Base-by-base conservation (phyloP, 1,140 invertebrate species). In the Ylistrum balloti region DNA sequence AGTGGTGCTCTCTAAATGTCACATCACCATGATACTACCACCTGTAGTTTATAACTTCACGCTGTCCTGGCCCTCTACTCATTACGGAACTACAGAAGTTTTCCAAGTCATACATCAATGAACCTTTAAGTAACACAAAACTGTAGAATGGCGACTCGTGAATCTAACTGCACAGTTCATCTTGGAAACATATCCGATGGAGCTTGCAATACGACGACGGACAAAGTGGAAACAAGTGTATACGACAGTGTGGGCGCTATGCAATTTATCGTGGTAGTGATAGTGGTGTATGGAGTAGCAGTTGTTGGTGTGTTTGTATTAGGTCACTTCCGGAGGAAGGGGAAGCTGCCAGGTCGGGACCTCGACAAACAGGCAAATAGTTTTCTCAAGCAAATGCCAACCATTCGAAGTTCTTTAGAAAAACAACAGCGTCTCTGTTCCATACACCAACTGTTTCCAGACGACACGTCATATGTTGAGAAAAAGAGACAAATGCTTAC, bases 361-460 rank as follows among this genome's bases (percentile, higher is more conserved):
- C 22, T 74, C 28, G 56, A 74, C 56, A 74, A 28, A 28, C 56
- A 74, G 56, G 56, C 56, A 5, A n/a, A 74, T 11, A 5, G 5
- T 74, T 74, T 74, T 28, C 56, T 74, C 5, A 74, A 74, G 17
- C 56, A 74, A 74, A 74, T 74, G 56, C 56, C 56, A 74, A 74
- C n/a, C 0, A 17, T 74, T 74, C 56, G 56, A 9, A n/a, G 3
- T 22, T 74, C 56, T 74, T 5, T 74, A 28, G 56, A 74, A n/a
- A 74, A 74, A 28, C 22, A 28, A 9, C 56, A 28, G 56, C 56
- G 56, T 22, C 56, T 74, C 56, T 5, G 56, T 11, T 74, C 56
- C n/a, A 74, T 74, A 22, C 56, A 74, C 9, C 56, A 74, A 28
- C 56, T 74, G 5, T 74, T 74, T 9, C 56, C 56, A n/a, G 28